Evolutionary conservation across 2,113 vertebrate genomes (phyloP).

Genomic region (Ciconia boyciana): DNA sequence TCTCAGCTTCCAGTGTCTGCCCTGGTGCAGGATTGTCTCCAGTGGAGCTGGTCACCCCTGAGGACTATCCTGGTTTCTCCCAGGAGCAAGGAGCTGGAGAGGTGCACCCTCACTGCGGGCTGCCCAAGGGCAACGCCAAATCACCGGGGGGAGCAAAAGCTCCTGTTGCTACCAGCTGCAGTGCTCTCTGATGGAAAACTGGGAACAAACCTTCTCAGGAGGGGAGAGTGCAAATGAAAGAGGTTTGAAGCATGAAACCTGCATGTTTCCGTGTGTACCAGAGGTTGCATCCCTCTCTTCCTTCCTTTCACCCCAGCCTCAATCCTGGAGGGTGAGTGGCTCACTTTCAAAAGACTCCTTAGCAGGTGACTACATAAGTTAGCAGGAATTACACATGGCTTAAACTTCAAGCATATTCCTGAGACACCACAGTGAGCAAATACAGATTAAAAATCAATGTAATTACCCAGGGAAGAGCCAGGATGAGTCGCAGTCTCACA

Average conservation of each 20-base stretch:
- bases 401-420: background rate
- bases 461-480: background rate
- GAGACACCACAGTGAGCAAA: background rate
- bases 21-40: background rate
- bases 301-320: background rate
- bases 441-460: background rate
- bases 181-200: background rate
- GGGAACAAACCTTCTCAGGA: background rate
- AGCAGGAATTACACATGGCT: background rate
- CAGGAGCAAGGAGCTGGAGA: background rate
- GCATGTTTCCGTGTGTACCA: accelerated
- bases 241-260: background rate
- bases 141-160: background rate
- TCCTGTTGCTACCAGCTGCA: background rate
- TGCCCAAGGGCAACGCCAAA: background rate
- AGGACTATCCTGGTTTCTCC: too few species aligned
- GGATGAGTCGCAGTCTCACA: background rate
- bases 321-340: background rate
- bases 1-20: background rate
- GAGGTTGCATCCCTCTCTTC: background rate
- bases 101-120: background rate
- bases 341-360: background rate
- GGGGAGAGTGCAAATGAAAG: background rate
- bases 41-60: too few species aligned
- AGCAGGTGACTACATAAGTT: background rate